phyloP scores from a whole-genome alignment of 2,797 vertebrate genomes.

The Botia almorhae region DNA sequence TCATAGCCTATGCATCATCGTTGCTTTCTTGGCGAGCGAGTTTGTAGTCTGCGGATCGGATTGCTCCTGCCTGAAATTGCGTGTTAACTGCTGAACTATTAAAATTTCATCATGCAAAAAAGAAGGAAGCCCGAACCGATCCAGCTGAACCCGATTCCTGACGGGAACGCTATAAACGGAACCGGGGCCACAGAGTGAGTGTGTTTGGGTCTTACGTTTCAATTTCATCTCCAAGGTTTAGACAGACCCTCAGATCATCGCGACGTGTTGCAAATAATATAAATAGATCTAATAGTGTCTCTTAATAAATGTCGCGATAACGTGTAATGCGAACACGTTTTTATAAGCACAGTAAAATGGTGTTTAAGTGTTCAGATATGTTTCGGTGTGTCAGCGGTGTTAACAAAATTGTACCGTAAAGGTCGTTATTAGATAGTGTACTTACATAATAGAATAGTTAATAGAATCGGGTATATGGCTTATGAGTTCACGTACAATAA shows the following conservation, averaged over 20 bases:
- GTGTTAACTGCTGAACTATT: conserved; percentile 37
- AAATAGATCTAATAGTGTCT: too few relatives aligned
- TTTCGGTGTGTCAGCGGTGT: too few relatives aligned
- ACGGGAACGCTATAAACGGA: conserved; percentile 92
- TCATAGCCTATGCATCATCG: conserved; percentile 39
- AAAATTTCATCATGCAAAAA: conserved; percentile 87
- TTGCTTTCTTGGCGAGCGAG: conserved; percentile 30
- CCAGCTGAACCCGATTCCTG: conserved; percentile 92
- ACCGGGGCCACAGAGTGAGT: conserved; percentile 95
- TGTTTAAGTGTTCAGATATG: too few relatives aligned
- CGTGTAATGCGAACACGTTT: too few relatives aligned
- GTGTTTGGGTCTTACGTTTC: background rate
- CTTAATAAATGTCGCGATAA: too few relatives aligned
- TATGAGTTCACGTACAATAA: conserved; percentile 13
- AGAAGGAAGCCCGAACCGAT: conserved; percentile 94
- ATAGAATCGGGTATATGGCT: background rate
- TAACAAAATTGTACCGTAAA: too few relatives aligned
- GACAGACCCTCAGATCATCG: background rate
- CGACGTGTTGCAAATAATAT: background rate
- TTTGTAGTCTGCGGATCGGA: conserved; percentile 13
- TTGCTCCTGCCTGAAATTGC: conserved; percentile 20
- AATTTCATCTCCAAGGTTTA: background rate
- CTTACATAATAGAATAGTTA: too few relatives aligned
- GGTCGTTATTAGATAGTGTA: background rate
- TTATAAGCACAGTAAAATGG: too few relatives aligned